Percentiles rank a stretch among this genome's conserved stretches.
phyloP scores from a whole-genome alignment of 2,888 invertebrate genomes.

The Andrena praecox region DNA sequence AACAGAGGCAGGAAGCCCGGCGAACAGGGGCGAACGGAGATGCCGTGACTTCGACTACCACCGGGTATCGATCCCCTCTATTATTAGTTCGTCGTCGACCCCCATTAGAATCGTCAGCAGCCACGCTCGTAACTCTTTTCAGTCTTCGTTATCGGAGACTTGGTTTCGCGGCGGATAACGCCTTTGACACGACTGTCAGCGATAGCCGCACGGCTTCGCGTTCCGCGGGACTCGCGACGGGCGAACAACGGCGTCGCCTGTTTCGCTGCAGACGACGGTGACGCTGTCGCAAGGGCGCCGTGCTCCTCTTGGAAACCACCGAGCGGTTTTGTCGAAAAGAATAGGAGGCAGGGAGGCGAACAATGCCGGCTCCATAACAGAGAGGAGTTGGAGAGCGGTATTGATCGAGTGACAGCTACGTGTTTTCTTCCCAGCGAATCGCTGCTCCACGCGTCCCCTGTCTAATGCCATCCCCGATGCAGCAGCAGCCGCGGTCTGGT shows the following conservation, averaged over 20 bases:
- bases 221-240: neutral
- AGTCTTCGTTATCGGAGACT: slow-evolving; percentile 49
- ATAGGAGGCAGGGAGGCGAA: slow-evolving; percentile 12
- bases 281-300: neutral
- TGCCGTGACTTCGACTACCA: slow-evolving; percentile 54
- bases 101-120: slow-evolving; percentile 74
- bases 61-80: slow-evolving; percentile 79
- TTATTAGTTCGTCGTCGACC: slow-evolving; percentile 79
- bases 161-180: slow-evolving; percentile 44
- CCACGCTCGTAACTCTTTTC: slow-evolving; percentile 60
- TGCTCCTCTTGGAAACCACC: slow-evolving; percentile 25
- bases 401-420: slow-evolving; percentile 28
- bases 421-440: slow-evolving; percentile 26
- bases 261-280: neutral
- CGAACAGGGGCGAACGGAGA: slow-evolving; percentile 10
- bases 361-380: slow-evolving; percentile 16
- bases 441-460: slow-evolving; percentile 13
- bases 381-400: slow-evolving; percentile 31
- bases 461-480: neutral
- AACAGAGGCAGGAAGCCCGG: slow-evolving; percentile 9
- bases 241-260: slow-evolving; percentile 3
- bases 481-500: neutral
- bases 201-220: neutral
- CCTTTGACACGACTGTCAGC: slow-evolving; percentile 40
- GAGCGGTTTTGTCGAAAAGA: slow-evolving; percentile 40